These are phyloP conservation scores for Drosophila kanapiae DNA, from an alignment of 1,140 invertebrate species.

Conservation along the genomic window DNA sequence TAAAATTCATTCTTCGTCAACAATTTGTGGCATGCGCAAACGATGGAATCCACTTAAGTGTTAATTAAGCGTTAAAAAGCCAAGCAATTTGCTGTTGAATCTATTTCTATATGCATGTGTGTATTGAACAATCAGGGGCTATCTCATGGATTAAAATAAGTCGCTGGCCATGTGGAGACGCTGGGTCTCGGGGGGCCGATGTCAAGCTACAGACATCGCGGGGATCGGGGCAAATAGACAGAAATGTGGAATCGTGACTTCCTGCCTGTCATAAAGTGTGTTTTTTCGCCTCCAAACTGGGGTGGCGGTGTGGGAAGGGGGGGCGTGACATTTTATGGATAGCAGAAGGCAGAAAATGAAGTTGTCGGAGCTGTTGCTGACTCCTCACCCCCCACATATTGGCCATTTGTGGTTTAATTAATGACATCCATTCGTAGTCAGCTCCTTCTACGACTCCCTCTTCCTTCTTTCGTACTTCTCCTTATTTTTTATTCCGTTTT, in stretches of 20 bases:
- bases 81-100: constrained; percentile 50
- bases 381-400: constrained; percentile 17
- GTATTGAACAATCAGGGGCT: constrained; percentile 30
- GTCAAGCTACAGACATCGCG: constrained; percentile 24
- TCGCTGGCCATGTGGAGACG: constrained; percentile 13
- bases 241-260: constrained; percentile 74
- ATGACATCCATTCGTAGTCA: constrained; percentile 60
- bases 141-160: constrained; percentile 49
- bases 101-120: constrained; percentile 32
- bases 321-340: constrained; percentile 67
- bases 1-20: constrained; percentile 55
- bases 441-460: constrained; percentile 8
- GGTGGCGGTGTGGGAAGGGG: constrained; percentile 9
- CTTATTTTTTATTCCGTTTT: constrained; percentile 34
- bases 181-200: constrained; percentile 28
- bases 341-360: constrained; percentile 67
- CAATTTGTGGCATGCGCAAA: constrained; percentile 46
- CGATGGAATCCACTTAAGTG: constrained; percentile 52
- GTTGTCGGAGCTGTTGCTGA: constrained; percentile 49
- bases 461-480: constrained; percentile 3
- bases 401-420: constrained; percentile 80
- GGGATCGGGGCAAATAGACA: constrained; percentile 17
- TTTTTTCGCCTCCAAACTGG: constrained; percentile 14
- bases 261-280: constrained; percentile 70
- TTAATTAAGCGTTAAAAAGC: constrained; percentile 69